These are phyloP conservation scores for Nymphalis polychloros DNA, from an alignment of 2,888 invertebrate genomes.

Conservation along the genomic window DNA sequence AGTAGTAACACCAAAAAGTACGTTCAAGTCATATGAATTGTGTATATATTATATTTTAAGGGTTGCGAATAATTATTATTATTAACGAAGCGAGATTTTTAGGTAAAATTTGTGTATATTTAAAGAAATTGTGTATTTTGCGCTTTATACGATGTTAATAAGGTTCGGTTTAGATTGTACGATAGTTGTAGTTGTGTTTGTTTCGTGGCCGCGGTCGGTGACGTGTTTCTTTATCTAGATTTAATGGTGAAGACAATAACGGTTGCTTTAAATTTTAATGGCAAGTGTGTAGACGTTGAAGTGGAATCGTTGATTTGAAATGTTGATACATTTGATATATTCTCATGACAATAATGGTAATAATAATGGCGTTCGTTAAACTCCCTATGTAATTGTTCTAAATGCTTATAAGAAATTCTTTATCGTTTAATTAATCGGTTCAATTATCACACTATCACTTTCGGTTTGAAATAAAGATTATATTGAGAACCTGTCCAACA, in stretches of 20 bases:
- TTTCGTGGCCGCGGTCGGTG: slow-evolving; percentile 14
- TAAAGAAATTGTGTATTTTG: slow-evolving; percentile 20
- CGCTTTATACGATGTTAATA: neutral
- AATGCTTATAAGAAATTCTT: no score
- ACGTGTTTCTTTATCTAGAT: neutral
- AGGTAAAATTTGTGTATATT: slow-evolving; percentile 25
- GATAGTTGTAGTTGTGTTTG: slow-evolving; percentile 13
- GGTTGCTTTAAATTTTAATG: neutral
- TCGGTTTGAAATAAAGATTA: no score
- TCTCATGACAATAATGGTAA: no score
- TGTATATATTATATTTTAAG: slow-evolving; percentile 40
- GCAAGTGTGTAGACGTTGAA: no score
- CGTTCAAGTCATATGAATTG: slow-evolving; percentile 34
- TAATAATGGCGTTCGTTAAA: no score
- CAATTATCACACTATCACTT: no score
- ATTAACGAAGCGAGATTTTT: slow-evolving; percentile 37
- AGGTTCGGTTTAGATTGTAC: neutral
- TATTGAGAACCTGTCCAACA: no score
- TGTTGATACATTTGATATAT: no score
- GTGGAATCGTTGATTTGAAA: no score
- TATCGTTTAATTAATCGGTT: no score
- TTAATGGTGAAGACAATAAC: slow-evolving; percentile 1
- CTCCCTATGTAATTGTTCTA: no score
- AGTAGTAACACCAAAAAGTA: slow-evolving; percentile 40
- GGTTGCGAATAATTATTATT: slow-evolving; percentile 33